Evolutionary conservation across 2,888 invertebrate genomes (phyloP).

Genomic region (Aleiodes testaceus): DNA sequence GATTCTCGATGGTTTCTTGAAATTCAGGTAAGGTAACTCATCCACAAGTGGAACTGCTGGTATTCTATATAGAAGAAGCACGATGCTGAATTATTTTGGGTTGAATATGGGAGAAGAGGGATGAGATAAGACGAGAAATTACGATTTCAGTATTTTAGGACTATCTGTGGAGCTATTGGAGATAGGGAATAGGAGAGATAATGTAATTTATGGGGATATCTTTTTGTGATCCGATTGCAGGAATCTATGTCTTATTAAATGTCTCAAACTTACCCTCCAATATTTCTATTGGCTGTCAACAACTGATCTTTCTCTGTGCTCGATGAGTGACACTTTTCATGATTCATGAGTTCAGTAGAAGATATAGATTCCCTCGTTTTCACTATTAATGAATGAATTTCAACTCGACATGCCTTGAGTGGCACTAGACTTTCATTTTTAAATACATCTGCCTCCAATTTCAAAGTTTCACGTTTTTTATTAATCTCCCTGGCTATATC

Average conservation of each 20-base stretch:
- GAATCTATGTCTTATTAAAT: neutral
- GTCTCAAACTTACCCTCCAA: conserved; percentile 66
- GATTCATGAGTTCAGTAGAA: conserved; percentile 56
- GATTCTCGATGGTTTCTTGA: conserved; percentile 71
- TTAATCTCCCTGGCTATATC: conserved; percentile 55
- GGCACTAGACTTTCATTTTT: conserved; percentile 69
- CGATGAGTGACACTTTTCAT: conserved; percentile 61
- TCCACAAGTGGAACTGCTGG: conserved; percentile 76
- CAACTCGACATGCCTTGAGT: conserved; percentile 68
- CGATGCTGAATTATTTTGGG: neutral
- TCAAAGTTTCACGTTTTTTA: conserved; percentile 54
- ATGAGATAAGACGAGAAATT: no score
- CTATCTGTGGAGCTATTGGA: no score
- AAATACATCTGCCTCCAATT: conserved; percentile 57
- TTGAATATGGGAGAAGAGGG: no score
- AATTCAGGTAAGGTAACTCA: conserved; percentile 75
- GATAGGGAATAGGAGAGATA: no score
- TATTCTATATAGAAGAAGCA: conserved; percentile 62
- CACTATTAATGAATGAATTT: conserved; percentile 66
- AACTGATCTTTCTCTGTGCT: conserved; percentile 60
- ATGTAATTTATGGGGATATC: no score
- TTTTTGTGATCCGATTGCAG: no score
- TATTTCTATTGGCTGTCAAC: conserved; percentile 55
- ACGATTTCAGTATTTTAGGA: no score
- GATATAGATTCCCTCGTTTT: conserved; percentile 53